These are phyloP conservation scores for Chromobotia macracanthus DNA, from an alignment of 2,797 vertebrate genomes.

Conservation along the genomic window DNA sequence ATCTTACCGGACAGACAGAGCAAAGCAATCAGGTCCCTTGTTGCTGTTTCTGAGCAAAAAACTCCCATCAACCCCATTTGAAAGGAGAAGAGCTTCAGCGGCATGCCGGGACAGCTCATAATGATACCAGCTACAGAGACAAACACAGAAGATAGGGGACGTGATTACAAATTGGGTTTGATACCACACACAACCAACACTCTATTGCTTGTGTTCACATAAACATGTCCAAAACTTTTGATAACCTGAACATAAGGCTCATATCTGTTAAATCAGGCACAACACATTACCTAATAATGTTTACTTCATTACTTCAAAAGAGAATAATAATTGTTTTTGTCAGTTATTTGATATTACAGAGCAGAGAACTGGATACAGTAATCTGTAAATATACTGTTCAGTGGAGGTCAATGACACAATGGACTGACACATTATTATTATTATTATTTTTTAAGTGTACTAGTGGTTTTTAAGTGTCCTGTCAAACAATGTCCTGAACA, in stretches of 20 bases:
- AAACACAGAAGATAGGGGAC: background rate
- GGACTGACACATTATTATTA: background rate
- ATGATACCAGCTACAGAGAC: slow-evolving; percentile 87
- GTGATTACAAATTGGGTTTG: background rate
- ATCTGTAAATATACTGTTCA: background rate
- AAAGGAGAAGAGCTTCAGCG: slow-evolving; percentile 90
- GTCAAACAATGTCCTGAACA: background rate
- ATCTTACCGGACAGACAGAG: slow-evolving; percentile 90
- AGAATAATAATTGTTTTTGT: background rate
- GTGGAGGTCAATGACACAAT: background rate
- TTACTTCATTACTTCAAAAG: background rate
- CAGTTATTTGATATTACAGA: background rate
- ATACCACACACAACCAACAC: background rate
- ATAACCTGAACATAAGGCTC: background rate
- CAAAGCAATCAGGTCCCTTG: slow-evolving; percentile 79
- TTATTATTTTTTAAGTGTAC: background rate
- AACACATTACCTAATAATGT: background rate
- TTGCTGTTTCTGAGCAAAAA: slow-evolving; percentile 92
- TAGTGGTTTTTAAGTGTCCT: background rate
- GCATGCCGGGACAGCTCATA: slow-evolving; percentile 87
- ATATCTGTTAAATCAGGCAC: background rate
- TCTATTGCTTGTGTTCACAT: no score
- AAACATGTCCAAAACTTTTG: background rate
- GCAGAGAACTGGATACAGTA: background rate
- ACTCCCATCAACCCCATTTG: slow-evolving; percentile 90